Evolutionary conservation across 2,113 vertebrate species (phyloP), one percentile per base, ranked within the genome.

Genomic region (Bos javanicus): DNA sequence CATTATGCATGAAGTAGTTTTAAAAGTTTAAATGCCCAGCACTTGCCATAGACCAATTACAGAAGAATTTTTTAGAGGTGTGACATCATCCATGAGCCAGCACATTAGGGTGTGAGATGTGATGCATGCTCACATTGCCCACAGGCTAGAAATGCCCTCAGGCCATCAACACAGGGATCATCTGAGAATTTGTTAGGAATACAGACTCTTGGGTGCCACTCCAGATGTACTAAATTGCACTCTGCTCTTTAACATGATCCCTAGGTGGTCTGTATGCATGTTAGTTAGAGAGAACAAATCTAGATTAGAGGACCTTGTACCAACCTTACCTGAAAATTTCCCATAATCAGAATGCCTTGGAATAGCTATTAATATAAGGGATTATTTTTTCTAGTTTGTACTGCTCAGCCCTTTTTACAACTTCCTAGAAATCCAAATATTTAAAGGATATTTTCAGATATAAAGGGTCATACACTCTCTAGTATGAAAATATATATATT

Each of bases 401-500:
- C 71, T 93, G 6, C 15, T 95, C 80, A 36, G 9, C 60, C 9
- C 15, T 81, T 91, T 81, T 64, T 54, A 56, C 50, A 95, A 59
- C 48, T 46, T 95, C 23, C 7, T 83, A 67, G 21, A 57, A 81
- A 62, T 71, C 13, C 0, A 46, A 25, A 39, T 60, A 36, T 62
- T 95, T 87, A 91, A 83, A 88, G 1, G 9, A 67, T 76, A 91
- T 43, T 88, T 96, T 64, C 36, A 90, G 57, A 52, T 46, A 90
- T 28, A 62, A 91, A 60, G 93, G 3, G 9, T 54, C 60, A 91
- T 88, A 52, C 57, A 82, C 19, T 8, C 21, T 71, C 30, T 67
- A 13, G 28, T 26, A 81, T 90, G 25, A 96, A 89, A 54, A 57
- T 86, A 36, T 6, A 80, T 64, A n/a, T 10, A n/a, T 74, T 87